Evolutionary conservation across 92 coral and sea anemone species (phyloP).

Genomic region (Epizoanthus illoricatus): DNA sequence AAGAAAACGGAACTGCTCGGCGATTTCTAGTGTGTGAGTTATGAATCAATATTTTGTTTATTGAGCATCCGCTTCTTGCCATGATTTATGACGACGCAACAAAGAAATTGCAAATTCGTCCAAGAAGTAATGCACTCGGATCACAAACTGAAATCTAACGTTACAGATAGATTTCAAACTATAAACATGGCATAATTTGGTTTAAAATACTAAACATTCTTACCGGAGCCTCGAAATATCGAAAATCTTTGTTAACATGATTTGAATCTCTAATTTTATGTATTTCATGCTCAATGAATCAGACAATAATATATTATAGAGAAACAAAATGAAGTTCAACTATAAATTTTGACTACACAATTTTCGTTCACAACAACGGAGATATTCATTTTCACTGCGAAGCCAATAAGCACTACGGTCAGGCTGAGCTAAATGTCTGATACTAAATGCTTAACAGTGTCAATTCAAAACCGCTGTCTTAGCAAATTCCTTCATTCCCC

Average conservation of each 20-base stretch:
- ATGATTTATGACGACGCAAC: background rate
- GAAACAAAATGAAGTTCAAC: background rate
- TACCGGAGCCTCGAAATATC: too few species aligned
- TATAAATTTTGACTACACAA: background rate
- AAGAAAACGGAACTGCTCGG: conserved; percentile 5
- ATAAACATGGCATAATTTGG: too few species aligned
- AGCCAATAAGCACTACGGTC: too few species aligned
- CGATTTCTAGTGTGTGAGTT: background rate
- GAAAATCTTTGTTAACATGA: too few species aligned
- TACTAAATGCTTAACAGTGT: too few species aligned
- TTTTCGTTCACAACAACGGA: background rate
- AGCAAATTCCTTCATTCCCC: conserved; percentile 21
- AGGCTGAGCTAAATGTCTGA: too few species aligned
- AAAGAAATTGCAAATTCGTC: too few species aligned
- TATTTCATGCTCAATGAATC: conserved; percentile 12
- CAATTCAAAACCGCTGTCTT: background rate
- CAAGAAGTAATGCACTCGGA: too few species aligned
- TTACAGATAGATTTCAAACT: too few species aligned
- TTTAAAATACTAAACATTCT: too few species aligned
- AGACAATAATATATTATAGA: background rate
- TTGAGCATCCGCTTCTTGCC: conserved; percentile 27
- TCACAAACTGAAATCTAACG: too few species aligned
- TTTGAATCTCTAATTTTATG: background rate
- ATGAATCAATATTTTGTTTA: conserved; percentile 1
- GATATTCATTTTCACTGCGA: too few species aligned